A percentile compares a stretch with the other conserved stretches of the same genome.
These are phyloP conservation scores for Tanytarsus gracilentus DNA, from an alignment of 2,888 invertebrate species.

Conservation along the genomic window DNA sequence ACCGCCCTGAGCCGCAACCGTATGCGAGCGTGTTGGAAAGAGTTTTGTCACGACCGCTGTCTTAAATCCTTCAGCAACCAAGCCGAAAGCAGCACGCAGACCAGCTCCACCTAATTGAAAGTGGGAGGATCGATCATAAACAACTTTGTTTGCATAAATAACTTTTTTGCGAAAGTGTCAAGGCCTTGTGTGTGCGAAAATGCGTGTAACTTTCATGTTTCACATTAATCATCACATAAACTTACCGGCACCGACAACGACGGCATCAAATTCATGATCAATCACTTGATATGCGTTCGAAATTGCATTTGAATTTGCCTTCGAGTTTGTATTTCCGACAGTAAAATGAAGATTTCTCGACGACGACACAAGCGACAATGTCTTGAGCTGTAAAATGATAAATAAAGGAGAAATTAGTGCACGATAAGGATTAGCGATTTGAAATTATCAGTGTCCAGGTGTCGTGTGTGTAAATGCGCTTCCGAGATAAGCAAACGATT, in stretches of 20 bases:
- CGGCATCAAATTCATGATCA: constrained; percentile 94
- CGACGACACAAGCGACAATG: constrained; percentile 42
- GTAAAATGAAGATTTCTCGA: constrained; percentile 48
- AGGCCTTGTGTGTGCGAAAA: too few species aligned
- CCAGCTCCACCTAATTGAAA: constrained; percentile 80
- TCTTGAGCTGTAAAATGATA: constrained; percentile 31
- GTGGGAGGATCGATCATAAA: too few species aligned
- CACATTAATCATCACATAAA: not conserved
- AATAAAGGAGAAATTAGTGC: too few species aligned
- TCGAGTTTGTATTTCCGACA: constrained; percentile 41
- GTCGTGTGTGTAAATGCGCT: too few species aligned
- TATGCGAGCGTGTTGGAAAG: constrained; percentile 96
- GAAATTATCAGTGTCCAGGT: too few species aligned
- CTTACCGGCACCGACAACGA: constrained; percentile 82
- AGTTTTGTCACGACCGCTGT: constrained; percentile 96
- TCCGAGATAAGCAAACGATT: too few species aligned
- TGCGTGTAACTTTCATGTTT: not conserved
- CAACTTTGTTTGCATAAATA: too few species aligned
- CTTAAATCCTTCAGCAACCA: constrained; percentile 92
- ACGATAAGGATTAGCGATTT: too few species aligned
- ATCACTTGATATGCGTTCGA: constrained; percentile 77
- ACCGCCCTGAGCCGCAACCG: constrained; percentile 97
- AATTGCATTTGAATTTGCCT: constrained; percentile 45
- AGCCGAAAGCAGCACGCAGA: constrained; percentile 90
- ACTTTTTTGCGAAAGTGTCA: too few species aligned